phyloP scores from a whole-genome alignment of 2,113 vertebrate species.

The Corythoichthys intestinalis region DNA sequence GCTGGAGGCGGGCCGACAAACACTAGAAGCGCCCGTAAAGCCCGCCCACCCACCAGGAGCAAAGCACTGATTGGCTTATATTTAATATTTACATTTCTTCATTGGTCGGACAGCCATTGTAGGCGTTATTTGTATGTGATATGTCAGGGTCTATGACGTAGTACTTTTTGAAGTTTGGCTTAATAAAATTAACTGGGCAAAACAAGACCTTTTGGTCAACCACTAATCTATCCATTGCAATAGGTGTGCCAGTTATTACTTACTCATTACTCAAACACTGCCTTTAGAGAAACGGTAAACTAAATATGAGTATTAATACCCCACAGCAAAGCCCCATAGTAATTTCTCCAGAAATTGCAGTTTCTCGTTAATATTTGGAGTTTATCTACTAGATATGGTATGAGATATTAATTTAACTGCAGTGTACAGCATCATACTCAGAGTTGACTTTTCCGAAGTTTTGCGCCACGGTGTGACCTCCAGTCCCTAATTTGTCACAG shows the following conservation, averaged over 20 bases:
- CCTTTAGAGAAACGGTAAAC: background rate
- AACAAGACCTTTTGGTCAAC: background rate
- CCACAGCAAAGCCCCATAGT: no score
- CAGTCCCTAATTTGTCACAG: background rate
- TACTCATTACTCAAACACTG: background rate
- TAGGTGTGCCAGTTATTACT: background rate
- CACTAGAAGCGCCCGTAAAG: slow-evolving; percentile 20
- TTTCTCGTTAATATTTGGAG: no score
- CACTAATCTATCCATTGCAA: background rate
- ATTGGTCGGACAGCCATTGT: slow-evolving; percentile 30
- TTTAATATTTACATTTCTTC: background rate
- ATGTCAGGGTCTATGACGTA: background rate
- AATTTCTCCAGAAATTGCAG: no score
- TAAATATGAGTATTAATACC: no score
- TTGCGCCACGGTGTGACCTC: background rate
- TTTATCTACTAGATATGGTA: no score
- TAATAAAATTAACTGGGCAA: background rate
- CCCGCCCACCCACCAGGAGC: slow-evolving; percentile 30
- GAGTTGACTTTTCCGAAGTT: background rate
- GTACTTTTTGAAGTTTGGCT: background rate
- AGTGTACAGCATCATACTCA: background rate
- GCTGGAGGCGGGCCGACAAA: slow-evolving; percentile 42
- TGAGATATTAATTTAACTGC: background rate
- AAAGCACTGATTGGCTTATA: slow-evolving; percentile 39
- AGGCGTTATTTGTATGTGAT: slow-evolving; percentile 14